Base-by-base conservation (phyloP, 2,113 vertebrate genomes). In the Meleagris gallopavo region DNA sequence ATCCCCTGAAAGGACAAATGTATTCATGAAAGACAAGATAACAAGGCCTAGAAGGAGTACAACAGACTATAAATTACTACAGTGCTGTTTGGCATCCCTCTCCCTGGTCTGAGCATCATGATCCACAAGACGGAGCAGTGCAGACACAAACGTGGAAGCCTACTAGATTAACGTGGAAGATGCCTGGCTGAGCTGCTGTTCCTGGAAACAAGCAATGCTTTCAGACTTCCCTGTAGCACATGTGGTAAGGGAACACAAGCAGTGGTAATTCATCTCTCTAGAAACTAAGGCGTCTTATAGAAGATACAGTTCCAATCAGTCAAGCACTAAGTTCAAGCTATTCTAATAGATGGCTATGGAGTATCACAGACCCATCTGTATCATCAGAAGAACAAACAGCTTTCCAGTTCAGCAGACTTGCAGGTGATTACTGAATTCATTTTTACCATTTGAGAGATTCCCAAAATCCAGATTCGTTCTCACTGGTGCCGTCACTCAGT, bases 391-490 rank as follows among this genome's bases (percentile, higher is more conserved):
- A 66, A 54, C 13, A 48, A 86, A 55, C 2, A 65, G 64, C 52
- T 70, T 52, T 32, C 67, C 60, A 89, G 9, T 83, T 93, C 34
- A 82, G 74, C 40, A 80, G 11, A 90, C 24, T 27, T 66, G 46
- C n/a, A 64, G 22, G 57, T 64, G 67, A 81, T 25, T 48, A 50
- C 0, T 73, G 48, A 93, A 60, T 38, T 46, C 43, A 14, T 60
- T 67, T 55, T 97, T 97, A 99, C 99, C 99, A 99, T 97, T 98
- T 98, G 78, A 99, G 98, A 84, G 99, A 99, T 64, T 98, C 98
- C 99, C 99, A 99, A 97, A 99, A 99, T 94, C 99, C 99, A 13
- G 98, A 97, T 71, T 99, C 99, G 13, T 98, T 98, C 76, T 99
- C 99, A 83, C 85, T 98, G 11, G 97, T 98, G 41, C 96, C 98